These are phyloP conservation scores for Bergia puertoricense DNA, from an alignment of 92 coral and sea anemone genomes.

Conservation along the genomic window DNA sequence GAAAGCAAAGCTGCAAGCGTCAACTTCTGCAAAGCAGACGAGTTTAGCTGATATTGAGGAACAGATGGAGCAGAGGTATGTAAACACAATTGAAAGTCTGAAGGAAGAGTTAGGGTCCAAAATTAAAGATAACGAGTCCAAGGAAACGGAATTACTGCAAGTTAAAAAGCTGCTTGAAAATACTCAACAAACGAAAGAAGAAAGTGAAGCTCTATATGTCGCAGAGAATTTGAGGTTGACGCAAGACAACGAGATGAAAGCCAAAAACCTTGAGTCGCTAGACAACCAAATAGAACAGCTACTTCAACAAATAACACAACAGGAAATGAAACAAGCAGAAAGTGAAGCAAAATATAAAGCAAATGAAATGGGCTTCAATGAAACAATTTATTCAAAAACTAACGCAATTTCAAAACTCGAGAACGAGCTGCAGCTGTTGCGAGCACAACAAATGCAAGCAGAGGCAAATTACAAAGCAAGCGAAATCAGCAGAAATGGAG, in stretches of 20 bases:
- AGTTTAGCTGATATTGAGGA: conserved; percentile 42
- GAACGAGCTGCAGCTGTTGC: conserved; percentile 15
- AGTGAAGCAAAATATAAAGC: conserved; percentile 11
- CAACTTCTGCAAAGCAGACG: conserved; percentile 44
- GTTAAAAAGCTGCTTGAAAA: conserved; percentile 44
- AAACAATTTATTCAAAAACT: conserved; percentile 2
- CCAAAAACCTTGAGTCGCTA: background rate
- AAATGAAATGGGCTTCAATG: conserved; percentile 1
- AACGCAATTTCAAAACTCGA: conserved; percentile 8
- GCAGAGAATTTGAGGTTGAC: conserved; percentile 11
- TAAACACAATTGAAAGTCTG: conserved; percentile 45
- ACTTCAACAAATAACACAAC: background rate
- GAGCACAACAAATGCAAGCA: conserved; percentile 5
- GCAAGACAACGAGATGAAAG: conserved; percentile 4
- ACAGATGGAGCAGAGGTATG: background rate
- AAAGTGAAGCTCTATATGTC: conserved; percentile 13
- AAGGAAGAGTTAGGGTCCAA: conserved; percentile 55
- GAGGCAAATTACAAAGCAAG: conserved; percentile 28
- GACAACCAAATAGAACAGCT: background rate
- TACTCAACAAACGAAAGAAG: conserved; percentile 14
- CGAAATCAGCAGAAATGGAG: conserved; percentile 21
- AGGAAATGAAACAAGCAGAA: conserved; percentile 3
- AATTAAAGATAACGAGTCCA: conserved; percentile 56
- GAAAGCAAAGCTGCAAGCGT: background rate
- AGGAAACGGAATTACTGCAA: conserved; percentile 35